Conservation (phyloP, 2,113 vertebrate species). For the Oncorhynchus mykiss region DNA sequence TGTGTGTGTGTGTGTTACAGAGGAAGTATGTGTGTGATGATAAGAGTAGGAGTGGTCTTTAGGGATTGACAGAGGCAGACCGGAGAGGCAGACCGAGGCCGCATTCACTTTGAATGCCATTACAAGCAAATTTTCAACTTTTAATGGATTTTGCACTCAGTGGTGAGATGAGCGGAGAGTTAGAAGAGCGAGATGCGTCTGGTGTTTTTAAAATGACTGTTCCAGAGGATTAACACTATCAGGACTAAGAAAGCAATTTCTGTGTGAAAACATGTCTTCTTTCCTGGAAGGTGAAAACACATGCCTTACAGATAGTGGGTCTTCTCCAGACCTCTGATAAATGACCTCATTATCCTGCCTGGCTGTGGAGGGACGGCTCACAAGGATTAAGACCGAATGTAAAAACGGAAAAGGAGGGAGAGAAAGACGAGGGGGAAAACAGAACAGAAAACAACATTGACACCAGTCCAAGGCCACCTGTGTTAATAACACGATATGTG, state of each 20-base stretch:
- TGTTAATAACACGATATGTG: neutral
- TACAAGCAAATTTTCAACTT: conserved; percentile 62
- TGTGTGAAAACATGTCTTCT: conserved; percentile 57
- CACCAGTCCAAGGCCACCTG: neutral
- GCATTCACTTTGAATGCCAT: conserved; percentile 58
- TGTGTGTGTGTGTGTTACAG: too few species aligned
- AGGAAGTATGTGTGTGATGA: too few species aligned
- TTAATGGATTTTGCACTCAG: conserved; percentile 68
- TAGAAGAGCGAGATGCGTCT: conserved; percentile 25
- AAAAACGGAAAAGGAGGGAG: conserved; percentile 17
- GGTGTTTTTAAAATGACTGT: conserved; percentile 52
- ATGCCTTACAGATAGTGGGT: conserved; percentile 37
- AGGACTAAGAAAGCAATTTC: conserved; percentile 60
- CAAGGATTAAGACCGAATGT: conserved; percentile 39
- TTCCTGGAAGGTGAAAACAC: conserved; percentile 55
- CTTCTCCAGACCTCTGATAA: conserved; percentile 57
- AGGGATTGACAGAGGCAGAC: conserved; percentile 22
- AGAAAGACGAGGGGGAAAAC: neutral
- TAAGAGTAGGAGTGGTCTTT: conserved; percentile 22
- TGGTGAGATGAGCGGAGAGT: conserved; percentile 23
- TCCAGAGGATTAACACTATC: conserved; percentile 70
- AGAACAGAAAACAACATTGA: neutral
- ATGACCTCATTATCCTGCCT: conserved; percentile 59
- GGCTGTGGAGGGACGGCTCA: conserved; percentile 42
- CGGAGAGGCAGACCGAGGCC: conserved; percentile 24